Base-by-base conservation (phyloP, 2,888 invertebrate species). In the Pardosa pseudoannulata region DNA sequence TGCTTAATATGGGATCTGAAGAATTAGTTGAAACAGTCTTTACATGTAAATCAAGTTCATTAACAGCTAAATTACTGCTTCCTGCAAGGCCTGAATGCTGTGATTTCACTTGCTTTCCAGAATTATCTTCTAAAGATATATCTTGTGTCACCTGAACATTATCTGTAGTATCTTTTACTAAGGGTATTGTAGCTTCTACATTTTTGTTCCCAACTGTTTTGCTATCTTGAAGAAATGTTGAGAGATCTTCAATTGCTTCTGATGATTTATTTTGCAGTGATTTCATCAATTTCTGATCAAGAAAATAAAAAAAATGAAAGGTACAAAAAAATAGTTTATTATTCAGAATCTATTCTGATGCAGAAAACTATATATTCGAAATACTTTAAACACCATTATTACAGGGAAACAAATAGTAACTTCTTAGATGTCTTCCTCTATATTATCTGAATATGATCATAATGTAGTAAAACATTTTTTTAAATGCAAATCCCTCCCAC, bases 271-370 rank as follows among this genome's bases (percentile, higher is more conserved):
- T 62, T 32, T 36, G 56, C 36, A 81, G 36, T 6, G 70, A 68
- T 29, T 67, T 39, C 62, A 74, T 39, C 74, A 74, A 36, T 36
- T 68, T 74, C 81, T 81, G 68, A 23, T 50, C n/a, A 7, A 62
- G 36, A 62, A 41, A 50, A 50, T 13, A 39, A 68, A 29, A 74
- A 16, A 23, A 70, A 56, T 56, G 23, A 56, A 23, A 56, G 56
- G 23, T 6, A 5, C 23, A 2, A 56, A 56, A 56, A 46, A 9
- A 46, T 9, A 13, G 9, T 16, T 16, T 46, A n/a, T n/a, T n/a
- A n/a, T n/a, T n/a, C n/a, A n/a, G n/a, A n/a, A n/a, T n/a, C n/a
- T n/a, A n/a, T n/a, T n/a, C n/a, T n/a, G n/a, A n/a, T n/a, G n/a
- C n/a, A n/a, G n/a, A n/a, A n/a, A n/a, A n/a, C n/a, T n/a, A n/a